These are phyloP conservation scores for Phymatocera aterrima DNA, from an alignment of 2,888 invertebrate genomes.

Conservation along the genomic window DNA sequence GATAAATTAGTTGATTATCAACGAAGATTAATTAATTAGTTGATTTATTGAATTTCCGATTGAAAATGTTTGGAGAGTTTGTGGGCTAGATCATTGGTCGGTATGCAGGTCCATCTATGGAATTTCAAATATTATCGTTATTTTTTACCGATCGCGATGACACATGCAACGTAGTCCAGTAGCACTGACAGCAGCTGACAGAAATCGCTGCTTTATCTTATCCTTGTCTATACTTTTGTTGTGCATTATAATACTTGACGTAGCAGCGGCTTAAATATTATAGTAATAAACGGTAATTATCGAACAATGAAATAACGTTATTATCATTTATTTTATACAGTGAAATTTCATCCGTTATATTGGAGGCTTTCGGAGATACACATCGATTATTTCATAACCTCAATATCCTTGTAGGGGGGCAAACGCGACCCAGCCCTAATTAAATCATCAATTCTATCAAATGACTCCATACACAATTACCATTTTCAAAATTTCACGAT, in stretches of 20 bases:
- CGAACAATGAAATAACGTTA: neutral
- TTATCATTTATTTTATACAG: neutral
- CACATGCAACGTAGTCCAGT: slow-evolving; percentile 25
- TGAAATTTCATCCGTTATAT: neutral
- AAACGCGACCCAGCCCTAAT: slow-evolving; percentile 43
- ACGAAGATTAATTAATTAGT: neutral
- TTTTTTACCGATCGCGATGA: slow-evolving; percentile 36
- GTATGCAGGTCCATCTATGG: slow-evolving; percentile 22
- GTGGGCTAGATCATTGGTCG: no score
- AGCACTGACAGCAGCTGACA: slow-evolving; percentile 26
- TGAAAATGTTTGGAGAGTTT: neutral
- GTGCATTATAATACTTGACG: slow-evolving; percentile 26
- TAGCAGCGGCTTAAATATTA: slow-evolving; percentile 36
- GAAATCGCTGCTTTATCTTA: slow-evolving; percentile 36
- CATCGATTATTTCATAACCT: slow-evolving; percentile 23
- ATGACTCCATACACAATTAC: neutral
- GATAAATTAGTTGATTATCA: no score
- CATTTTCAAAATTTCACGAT: neutral
- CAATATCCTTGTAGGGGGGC: slow-evolving; percentile 33
- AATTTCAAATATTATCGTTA: slow-evolving; percentile 21
- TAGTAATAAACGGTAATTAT: slow-evolving; percentile 26
- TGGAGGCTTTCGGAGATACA: neutral
- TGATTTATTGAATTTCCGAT: neutral
- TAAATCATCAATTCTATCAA: slow-evolving; percentile 20
- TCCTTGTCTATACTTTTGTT: slow-evolving; percentile 16